These are phyloP conservation scores for Tetramorium bicarinatum DNA, from an alignment of 2,888 invertebrate genomes.

Conservation along the genomic window DNA sequence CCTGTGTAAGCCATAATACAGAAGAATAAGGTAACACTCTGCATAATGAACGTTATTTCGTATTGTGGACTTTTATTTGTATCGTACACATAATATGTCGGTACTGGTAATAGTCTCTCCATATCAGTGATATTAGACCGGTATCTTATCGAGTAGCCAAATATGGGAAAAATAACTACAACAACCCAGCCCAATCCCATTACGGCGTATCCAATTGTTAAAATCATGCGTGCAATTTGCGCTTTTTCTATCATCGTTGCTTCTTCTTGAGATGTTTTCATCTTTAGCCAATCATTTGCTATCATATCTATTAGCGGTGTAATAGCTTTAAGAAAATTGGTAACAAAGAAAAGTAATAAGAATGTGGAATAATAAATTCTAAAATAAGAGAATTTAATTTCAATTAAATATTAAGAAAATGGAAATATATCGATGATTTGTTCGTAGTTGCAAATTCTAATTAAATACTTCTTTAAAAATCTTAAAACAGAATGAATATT, in stretches of 20 bases:
- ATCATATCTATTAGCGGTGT: slow-evolving; percentile 19
- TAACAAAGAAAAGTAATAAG: neutral
- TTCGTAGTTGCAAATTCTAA: no score
- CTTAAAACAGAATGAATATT: no score
- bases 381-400: neutral
- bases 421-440: no score
- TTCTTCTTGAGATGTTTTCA: neutral
- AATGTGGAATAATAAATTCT: neutral
- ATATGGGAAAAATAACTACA: neutral
- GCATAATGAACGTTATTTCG: no score
- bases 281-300: slow-evolving; percentile 19
- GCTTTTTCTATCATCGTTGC: slow-evolving; percentile 12
- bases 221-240: slow-evolving; percentile 2
- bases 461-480: no score
- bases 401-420: no score
- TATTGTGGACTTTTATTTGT: no score
- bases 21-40: no score
- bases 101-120: no score
- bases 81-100: no score
- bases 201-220: neutral
- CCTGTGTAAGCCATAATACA: no score
- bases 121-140: no score
- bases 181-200: neutral
- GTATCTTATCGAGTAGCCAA: neutral
- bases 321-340: neutral